Conservation (phyloP, 1,140 invertebrate genomes). For the Papilio dardanus region DNA sequence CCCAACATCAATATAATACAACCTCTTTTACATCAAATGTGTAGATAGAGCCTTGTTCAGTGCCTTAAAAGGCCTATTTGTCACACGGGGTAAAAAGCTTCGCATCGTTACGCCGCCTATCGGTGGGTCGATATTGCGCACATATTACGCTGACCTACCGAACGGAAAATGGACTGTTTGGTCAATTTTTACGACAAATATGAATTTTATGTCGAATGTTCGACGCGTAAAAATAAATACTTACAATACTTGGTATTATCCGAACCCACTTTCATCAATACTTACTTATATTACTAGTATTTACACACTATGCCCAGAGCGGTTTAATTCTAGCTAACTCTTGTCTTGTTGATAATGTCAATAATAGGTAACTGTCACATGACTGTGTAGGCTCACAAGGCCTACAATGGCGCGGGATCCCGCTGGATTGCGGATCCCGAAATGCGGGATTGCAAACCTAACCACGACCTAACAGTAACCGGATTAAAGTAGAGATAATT, state of each 20-base stretch:
- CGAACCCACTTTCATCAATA: no score
- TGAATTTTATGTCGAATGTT: conserved; percentile 25
- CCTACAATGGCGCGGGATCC: no score
- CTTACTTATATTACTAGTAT: no score
- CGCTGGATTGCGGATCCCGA: no score
- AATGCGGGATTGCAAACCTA: no score
- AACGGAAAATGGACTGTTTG: conserved; percentile 44
- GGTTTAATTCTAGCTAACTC: no score
- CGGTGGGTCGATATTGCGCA: conserved; percentile 47
- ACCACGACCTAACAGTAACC: no score
- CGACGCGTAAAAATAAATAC: neutral
- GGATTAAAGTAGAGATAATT: no score
- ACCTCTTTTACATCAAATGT: conserved; percentile 42
- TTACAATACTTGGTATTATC: neutral
- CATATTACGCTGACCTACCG: conserved; percentile 44
- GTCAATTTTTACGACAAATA: conserved; percentile 45
- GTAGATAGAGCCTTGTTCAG: conserved; percentile 30
- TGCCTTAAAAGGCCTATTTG: conserved; percentile 49
- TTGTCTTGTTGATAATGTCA: no score
- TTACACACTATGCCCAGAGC: no score
- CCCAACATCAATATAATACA: conserved; percentile 42
- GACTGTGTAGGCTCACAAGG: no score
- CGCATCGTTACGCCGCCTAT: conserved; percentile 44
- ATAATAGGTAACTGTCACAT: no score
- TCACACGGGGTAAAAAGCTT: conserved; percentile 50